Conservation (phyloP, 2,797 vertebrate genomes). For the Gambelia wislizenii region DNA sequence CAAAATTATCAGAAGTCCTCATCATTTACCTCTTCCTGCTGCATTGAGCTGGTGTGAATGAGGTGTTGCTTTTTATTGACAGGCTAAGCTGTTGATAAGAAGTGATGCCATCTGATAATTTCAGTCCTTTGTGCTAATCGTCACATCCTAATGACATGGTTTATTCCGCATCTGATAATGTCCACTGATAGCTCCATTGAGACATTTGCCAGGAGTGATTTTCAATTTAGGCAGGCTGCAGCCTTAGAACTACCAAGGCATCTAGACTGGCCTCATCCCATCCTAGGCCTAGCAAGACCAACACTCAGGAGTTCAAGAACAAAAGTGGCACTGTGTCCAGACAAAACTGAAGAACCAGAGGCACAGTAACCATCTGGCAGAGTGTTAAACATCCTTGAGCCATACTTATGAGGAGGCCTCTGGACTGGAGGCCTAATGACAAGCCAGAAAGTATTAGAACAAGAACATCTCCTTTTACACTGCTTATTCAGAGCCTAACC, state of each 20-base stretch:
- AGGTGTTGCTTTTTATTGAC: too few species aligned
- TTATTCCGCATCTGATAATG: too few species aligned
- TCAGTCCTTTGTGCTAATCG: too few species aligned
- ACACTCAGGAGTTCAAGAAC: background rate
- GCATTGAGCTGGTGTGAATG: too few species aligned
- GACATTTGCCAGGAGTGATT: background rate
- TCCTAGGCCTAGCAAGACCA: background rate
- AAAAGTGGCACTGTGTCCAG: background rate
- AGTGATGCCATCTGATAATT: too few species aligned
- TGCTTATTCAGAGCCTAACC: background rate
- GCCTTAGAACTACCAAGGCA: background rate
- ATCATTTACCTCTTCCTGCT: too few species aligned
- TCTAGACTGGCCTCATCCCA: background rate
- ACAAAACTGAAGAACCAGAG: background rate
- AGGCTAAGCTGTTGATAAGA: too few species aligned
- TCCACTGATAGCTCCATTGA: background rate
- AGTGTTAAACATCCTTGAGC: background rate
- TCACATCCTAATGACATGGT: too few species aligned
- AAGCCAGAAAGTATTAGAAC: background rate
- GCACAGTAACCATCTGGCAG: background rate
- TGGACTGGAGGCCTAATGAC: background rate
- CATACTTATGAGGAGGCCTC: background rate
- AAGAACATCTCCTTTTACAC: background rate
- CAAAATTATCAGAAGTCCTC: too few species aligned
- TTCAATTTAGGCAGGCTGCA: background rate